A percentile compares a stretch with the other conserved stretches of the same genome.
These are phyloP conservation scores for Palloptera scutellata DNA, from an alignment of 2,888 invertebrate genomes.

Conservation along the genomic window DNA sequence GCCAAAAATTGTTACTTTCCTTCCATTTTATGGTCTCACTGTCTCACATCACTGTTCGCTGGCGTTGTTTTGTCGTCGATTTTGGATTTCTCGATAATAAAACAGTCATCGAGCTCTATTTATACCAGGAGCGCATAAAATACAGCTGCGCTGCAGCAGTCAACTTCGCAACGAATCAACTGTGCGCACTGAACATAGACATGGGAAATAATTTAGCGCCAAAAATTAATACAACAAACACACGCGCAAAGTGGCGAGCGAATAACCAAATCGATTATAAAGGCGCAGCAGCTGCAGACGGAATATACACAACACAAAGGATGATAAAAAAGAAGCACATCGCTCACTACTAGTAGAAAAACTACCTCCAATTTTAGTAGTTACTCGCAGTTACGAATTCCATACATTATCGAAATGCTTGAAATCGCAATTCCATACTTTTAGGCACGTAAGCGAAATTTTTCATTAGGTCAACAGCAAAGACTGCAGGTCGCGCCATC, in stretches of 20 bases:
- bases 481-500: conserved; percentile 19
- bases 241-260: neutral
- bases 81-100: conserved; percentile 44
- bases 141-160: conserved; percentile 34
- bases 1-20: neutral
- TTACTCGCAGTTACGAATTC: conserved; percentile 28
- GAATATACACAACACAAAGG: neutral
- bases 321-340: neutral
- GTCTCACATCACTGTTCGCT: neutral
- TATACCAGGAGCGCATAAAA: conserved; percentile 39
- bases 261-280: conserved; percentile 6
- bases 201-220: conserved; percentile 21
- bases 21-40: neutral
- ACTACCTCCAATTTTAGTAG: neutral
- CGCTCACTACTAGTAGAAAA: neutral
- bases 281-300: neutral
- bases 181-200: conserved; percentile 24
- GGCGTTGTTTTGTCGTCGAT: conserved; percentile 1
- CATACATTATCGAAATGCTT: conserved; percentile 47
- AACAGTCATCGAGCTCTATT: conserved; percentile 53
- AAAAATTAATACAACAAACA: conserved; percentile 14
- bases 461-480: conserved; percentile 43
- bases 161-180: conserved; percentile 1
- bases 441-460: conserved; percentile 53
- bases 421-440: conserved; percentile 50